A percentile compares a stretch with the other conserved stretches of the same genome.
Conservation (phyloP, 2,888 invertebrate genomes). For the Sicus ferrugineus region DNA sequence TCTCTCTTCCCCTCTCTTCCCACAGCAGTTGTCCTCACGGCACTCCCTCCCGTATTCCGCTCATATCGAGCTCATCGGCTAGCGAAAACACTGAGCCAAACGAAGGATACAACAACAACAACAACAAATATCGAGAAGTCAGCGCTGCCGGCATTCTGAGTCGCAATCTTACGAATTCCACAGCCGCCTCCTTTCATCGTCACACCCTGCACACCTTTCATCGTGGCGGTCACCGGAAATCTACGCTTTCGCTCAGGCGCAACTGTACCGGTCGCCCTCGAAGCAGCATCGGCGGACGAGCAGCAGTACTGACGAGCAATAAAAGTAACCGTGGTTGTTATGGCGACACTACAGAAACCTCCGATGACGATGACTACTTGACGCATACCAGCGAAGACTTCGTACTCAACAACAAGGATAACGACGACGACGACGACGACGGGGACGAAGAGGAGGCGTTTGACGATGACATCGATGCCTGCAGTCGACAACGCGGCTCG, state of each 20-base stretch:
- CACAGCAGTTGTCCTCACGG: constrained; percentile 68
- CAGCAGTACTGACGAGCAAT: no score
- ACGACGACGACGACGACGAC: constrained; percentile 40
- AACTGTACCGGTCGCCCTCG: constrained; percentile 30
- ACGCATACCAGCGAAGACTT: constrained; percentile 50
- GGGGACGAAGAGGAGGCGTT: constrained; percentile 40
- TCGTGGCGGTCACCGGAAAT: constrained; percentile 35
- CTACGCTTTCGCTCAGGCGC: constrained; percentile 43
- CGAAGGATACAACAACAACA: not conserved
- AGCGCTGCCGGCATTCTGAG: not conserved
- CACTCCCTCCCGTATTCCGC: constrained; percentile 79
- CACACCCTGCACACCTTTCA: constrained; percentile 52
- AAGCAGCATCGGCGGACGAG: not conserved
- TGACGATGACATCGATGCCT: constrained; percentile 38
- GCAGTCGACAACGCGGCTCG: constrained; percentile 35
- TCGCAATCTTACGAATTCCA: constrained; percentile 49
- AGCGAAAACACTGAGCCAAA: not conserved
- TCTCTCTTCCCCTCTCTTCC: constrained; percentile 14
- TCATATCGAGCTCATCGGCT: constrained; percentile 58
- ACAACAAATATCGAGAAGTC: constrained; percentile 9
- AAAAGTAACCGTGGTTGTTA: constrained; percentile 41
- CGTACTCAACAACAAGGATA: constrained; percentile 44
- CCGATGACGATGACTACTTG: constrained; percentile 53
- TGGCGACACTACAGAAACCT: constrained; percentile 54
- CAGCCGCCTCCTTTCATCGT: constrained; percentile 54